Evolutionary conservation across 2,797 vertebrate species (phyloP), one percentile per base, ranked within the genome.

Genomic region (Eulemur coronatus): DNA sequence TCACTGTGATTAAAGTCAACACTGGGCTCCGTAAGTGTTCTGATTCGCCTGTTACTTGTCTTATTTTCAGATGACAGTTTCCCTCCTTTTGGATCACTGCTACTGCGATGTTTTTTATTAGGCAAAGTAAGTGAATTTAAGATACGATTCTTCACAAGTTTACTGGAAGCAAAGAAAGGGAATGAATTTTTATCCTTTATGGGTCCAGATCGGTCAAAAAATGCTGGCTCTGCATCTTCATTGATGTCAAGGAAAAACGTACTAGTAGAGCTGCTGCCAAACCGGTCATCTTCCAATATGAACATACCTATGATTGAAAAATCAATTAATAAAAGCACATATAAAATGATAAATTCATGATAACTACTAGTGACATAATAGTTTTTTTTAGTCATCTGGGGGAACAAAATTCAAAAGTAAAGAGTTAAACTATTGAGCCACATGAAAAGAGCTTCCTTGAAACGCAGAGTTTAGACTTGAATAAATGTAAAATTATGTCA

Each of bases 111-210:
- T 88, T 99, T 99, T 99, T 99, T 99, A 98, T 99, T 99, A 26
- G 99, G 99, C 10, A 99, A 98, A 41, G 99, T 99, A 87, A 99
- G 98, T 2, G 99, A 99, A 98, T 99, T 99, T 95, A 99, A 99
- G 97, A 99, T 99, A 76, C 99, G 99, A 91, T 99, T 99, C 94
- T 99, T 99, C 72, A 99, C 99, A 41, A 99, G 99, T 95, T 99
- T 99, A 0, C 99, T 99, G 78, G 99, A 99, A 75, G 99, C 99
- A 97, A 99, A 99, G 97, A 99, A 99, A 12, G 99, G 99, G 97
- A 99, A 99, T 35, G 99, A 99, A 98, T 99, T 99, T 97, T 99
- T 99, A 98, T 99, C 99, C 98, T 99, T 99, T 88, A 99, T 97
- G 1, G 99, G 99, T 97, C 99, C 99, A 94, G 99, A 98, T 96